Percentiles rank a stretch among this genome's conserved stretches.
phyloP scores from a whole-genome alignment of 1,140 invertebrate genomes.

The Heliothis virescens region DNA sequence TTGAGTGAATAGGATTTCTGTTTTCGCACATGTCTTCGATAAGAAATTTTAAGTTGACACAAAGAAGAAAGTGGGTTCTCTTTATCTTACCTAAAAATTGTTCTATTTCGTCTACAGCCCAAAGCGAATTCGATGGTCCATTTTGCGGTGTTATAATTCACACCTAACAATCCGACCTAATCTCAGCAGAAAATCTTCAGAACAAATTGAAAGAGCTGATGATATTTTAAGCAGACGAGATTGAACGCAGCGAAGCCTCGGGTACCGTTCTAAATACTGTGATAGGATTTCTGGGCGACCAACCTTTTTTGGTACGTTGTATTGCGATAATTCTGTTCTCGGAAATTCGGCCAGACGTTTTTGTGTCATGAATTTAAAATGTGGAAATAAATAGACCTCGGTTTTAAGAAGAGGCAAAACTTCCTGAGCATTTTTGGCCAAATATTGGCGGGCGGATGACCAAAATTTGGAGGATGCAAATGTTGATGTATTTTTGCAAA shows the following conservation, averaged over 20 bases:
- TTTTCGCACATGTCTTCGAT: neutral
- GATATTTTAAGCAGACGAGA: slow-evolving; percentile 3
- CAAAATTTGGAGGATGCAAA: too few relatives aligned
- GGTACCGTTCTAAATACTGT: slow-evolving; percentile 24
- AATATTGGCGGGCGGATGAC: too few relatives aligned
- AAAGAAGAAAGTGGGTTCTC: too few relatives aligned
- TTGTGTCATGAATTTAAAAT: slow-evolving; percentile 8
- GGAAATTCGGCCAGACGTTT: neutral
- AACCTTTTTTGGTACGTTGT: neutral
- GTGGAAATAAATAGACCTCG: neutral
- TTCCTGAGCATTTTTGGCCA: too few relatives aligned
- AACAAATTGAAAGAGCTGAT: slow-evolving; percentile 11
- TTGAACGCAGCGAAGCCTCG: neutral
- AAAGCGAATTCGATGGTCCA: too few relatives aligned
- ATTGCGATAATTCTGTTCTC: neutral
- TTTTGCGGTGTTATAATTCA: too few relatives aligned
- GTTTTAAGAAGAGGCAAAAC: too few relatives aligned
- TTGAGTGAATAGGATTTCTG: too few relatives aligned
- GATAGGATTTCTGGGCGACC: slow-evolving; percentile 13
- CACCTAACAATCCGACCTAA: too few relatives aligned
- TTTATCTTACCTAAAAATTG: neutral
- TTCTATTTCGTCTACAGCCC: too few relatives aligned
- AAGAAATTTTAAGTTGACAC: too few relatives aligned
- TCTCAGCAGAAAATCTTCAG: neutral
- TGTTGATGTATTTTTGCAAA: too few relatives aligned